Conservation (phyloP, 2,113 vertebrate genomes). For the Seriola dumerili region DNA sequence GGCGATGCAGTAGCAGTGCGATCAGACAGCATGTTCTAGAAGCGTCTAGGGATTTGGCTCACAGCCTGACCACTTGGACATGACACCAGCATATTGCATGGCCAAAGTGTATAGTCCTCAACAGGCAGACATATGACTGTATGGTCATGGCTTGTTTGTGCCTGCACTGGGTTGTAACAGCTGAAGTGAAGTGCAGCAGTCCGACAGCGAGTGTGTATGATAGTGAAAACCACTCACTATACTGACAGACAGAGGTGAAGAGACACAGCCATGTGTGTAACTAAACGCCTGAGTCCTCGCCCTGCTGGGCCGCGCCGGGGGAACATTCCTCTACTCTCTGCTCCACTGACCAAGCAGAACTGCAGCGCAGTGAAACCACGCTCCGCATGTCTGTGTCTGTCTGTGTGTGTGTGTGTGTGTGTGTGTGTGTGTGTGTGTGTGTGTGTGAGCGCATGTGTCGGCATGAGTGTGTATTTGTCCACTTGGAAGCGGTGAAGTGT, state of each 20-base stretch:
- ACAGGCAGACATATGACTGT: neutral
- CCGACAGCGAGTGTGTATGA: constrained; percentile 37
- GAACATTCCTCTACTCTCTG: constrained; percentile 73
- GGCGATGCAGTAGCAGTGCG: neutral
- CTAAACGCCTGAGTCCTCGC: constrained; percentile 63
- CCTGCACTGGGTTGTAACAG: constrained; percentile 37
- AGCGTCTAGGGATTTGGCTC: neutral
- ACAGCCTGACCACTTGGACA: constrained; percentile 11
- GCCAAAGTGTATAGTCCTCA: neutral
- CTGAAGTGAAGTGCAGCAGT: constrained; percentile 22
- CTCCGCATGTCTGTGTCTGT: constrained; percentile 6
- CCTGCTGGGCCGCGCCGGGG: constrained; percentile 60
- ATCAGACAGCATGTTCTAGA: neutral
- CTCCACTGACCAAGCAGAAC: constrained; percentile 76
- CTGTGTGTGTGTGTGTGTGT: constrained; percentile 19
- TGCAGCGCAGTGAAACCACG: constrained; percentile 56
- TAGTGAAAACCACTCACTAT: constrained; percentile 37
- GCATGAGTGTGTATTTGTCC: constrained; percentile 60
- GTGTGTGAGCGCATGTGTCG: constrained; percentile 13
- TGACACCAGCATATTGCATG: constrained; percentile 19
- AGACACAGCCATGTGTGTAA: constrained; percentile 69
- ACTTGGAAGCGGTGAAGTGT: constrained; percentile 64
- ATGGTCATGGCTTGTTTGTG: constrained; percentile 52
- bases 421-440: constrained; percentile 19
- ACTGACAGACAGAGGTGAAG: constrained; percentile 68